These are phyloP conservation scores for Lasioglossum villosulum DNA, from an alignment of 2,888 invertebrate species.

Conservation along the genomic window DNA sequence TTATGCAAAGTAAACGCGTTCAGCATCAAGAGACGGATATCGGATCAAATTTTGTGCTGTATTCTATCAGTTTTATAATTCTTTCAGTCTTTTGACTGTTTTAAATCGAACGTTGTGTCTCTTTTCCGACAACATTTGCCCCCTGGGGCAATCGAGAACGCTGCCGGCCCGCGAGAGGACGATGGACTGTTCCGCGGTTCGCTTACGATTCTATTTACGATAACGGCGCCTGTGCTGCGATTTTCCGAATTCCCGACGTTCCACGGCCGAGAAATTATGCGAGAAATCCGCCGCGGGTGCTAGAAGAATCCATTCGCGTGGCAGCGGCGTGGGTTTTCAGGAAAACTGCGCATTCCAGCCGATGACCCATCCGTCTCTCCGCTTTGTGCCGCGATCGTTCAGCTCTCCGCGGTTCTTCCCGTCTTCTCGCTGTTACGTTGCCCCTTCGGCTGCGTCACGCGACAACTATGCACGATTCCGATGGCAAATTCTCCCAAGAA, in stretches of 20 bases:
- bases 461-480: conserved; percentile 60
- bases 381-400: conserved; percentile 29
- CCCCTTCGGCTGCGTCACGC: conserved; percentile 61
- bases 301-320: neutral
- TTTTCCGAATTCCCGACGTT: conserved; percentile 25
- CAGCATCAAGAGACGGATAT: no score
- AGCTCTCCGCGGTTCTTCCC: neutral
- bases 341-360: conserved; percentile 19
- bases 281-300: conserved; percentile 14
- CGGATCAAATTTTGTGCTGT: neutral
- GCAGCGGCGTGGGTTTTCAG: conserved; percentile 39
- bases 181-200: neutral
- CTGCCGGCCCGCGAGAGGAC: neutral
- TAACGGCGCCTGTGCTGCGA: conserved; percentile 1
- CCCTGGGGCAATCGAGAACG: neutral
- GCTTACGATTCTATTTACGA: conserved; percentile 15
- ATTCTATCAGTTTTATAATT: neutral
- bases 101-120: neutral
- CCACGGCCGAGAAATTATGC: neutral
- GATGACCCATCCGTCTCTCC: conserved; percentile 25
- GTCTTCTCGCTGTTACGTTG: conserved; percentile 27
- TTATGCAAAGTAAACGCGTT: no score
- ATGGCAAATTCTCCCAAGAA: conserved; percentile 52
- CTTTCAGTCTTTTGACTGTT: neutral
- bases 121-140: neutral